Evolutionary conservation across 2,888 invertebrate genomes (phyloP), one percentile per base, ranked within the genome.

Genomic region (Heptascelio sp.): DNA sequence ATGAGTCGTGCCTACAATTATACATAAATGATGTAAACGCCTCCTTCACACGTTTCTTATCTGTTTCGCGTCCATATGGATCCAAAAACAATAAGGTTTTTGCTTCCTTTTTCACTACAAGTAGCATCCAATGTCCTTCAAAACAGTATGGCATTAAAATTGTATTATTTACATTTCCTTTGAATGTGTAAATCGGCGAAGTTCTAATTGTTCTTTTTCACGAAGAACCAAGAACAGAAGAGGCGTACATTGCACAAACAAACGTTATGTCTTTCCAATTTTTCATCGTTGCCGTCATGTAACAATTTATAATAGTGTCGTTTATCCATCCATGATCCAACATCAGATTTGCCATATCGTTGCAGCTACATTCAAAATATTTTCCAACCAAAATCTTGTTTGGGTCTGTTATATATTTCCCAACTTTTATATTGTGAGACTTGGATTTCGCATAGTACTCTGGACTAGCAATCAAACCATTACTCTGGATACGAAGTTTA

Each of bases 321-420:
- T 76, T 26, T 23, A 76, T 76, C 76, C 76, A 76, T 19, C 34
- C 59, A 11, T 15, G 34, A 6, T n/a, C 17, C 19, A 9, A 37
- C 1, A 17, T 13, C 17, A 59, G 34, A 13, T 13, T 4, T 19
- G 34, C 9, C 34, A 37, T 37, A 5, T 59, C 37, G 19, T 59
- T 59, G 37, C 59, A 59, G 13, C 1, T 37, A 9, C 17, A 9
- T 3, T 9, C 5, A 4, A 43, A 6, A 4, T 30, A 4, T 9
- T 30, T 30, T 30, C 4, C 5, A 30, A 30, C 5, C 30, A 30
- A 30, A 4, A 9, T 30, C 9, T 30, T 30, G 3, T 3, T 17
- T 5, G n/a, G n/a, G 21, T 37, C 19, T 21, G 9, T 13, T 11
- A 6, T 59, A 15, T 60, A 60, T 0, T 3, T 2, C 5, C 59